Percentiles rank a stretch among this genome's conserved stretches.
Evolutionary conservation across 2,888 invertebrate genomes (phyloP).

Genomic region (Erpobdella octoculata): DNA sequence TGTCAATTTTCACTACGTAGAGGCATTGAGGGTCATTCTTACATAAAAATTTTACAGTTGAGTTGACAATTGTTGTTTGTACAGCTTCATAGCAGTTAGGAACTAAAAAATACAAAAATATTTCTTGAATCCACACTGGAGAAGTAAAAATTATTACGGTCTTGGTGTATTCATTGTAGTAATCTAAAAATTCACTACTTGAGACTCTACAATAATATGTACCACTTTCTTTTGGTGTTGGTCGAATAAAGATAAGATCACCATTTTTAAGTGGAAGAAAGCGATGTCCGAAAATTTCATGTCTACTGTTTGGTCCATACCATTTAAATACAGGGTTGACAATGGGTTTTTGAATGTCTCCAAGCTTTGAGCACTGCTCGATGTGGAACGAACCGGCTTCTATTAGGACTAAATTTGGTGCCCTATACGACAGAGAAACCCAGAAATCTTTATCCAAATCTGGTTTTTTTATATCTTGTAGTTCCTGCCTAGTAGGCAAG

Average conservation of each 20-base stretch:
- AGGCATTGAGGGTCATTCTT: slow-evolving; percentile 1
- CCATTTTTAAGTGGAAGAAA: neutral
- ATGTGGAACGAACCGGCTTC: slow-evolving; percentile 9
- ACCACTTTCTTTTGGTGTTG: slow-evolving; percentile 16
- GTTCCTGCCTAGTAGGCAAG: neutral
- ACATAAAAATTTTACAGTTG: slow-evolving; percentile 1
- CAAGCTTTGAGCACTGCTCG: neutral
- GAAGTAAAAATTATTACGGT: neutral
- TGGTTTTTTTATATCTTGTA: slow-evolving; percentile 4
- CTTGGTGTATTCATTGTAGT: slow-evolving; percentile 6
- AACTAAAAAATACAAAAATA: slow-evolving; percentile 13
- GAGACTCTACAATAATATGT: slow-evolving; percentile 11
- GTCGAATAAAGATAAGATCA: neutral
- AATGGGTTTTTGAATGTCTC: neutral
- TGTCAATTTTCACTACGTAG: neutral
- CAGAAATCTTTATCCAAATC: slow-evolving; percentile 7
- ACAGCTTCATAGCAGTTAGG: neutral
- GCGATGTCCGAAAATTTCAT: neutral
- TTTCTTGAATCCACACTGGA: neutral
- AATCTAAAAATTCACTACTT: neutral
- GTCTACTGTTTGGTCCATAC: slow-evolving; percentile 10
- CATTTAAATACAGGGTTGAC: neutral
- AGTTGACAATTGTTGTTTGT: neutral
- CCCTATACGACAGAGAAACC: neutral
- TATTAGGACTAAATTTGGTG: neutral